Percentiles rank a stretch among this genome's conserved stretches.
Conservation (phyloP, 2,113 vertebrate species). For the Dicerorhinus sumatrensis region DNA sequence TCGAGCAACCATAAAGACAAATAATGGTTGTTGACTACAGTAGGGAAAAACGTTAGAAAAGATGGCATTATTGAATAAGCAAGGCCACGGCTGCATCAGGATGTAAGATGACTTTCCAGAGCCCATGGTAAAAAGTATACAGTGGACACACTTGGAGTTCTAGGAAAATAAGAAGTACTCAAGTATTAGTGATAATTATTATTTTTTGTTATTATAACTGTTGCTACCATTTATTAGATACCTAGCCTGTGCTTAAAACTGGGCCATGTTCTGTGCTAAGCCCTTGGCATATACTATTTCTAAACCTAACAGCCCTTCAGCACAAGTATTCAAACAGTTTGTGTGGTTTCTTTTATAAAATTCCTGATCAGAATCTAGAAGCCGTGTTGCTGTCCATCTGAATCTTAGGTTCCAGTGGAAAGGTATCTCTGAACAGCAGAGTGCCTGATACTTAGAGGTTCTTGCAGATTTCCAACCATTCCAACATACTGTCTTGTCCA, state of each 20-base stretch:
- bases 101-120: background rate
- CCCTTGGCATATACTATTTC: background rate
- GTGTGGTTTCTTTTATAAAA: background rate
- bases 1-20: slow-evolving; percentile 23
- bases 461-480: background rate
- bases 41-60: background rate
- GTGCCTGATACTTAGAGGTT: background rate
- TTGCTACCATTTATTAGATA: background rate
- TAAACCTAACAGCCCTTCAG: background rate
- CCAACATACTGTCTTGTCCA: background rate
- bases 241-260: background rate
- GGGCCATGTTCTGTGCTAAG: background rate
- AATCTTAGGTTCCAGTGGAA: background rate
- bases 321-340: background rate
- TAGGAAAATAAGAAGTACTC: background rate
- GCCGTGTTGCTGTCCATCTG: background rate
- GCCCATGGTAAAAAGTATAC: background rate
- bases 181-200: background rate
- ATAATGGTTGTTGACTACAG: slow-evolving; percentile 22
- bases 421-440: background rate
- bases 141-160: background rate
- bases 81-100: background rate
- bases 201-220: background rate
- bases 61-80: background rate
- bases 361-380: background rate